Conservation (phyloP, 2,888 invertebrate genomes). For the Tiliacea aurago region DNA sequence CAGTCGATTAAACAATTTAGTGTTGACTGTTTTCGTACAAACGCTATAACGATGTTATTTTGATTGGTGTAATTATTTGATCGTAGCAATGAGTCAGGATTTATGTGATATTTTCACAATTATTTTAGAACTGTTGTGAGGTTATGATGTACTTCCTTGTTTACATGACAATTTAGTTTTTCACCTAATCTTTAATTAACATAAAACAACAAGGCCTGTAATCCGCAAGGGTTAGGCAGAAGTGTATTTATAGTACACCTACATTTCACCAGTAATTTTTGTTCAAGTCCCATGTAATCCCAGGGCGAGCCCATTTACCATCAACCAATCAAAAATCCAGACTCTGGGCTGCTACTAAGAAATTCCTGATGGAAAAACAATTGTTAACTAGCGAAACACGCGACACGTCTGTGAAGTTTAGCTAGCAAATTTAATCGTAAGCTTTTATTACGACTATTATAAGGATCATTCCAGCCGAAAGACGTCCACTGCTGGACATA, state of each 20-base stretch:
- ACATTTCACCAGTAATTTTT: neutral
- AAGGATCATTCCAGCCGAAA: too few relatives aligned
- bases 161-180: conserved; percentile 17
- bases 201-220: neutral
- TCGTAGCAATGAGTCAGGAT: conserved; percentile 52
- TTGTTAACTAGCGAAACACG: neutral
- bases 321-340: neutral
- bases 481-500: too few relatives aligned
- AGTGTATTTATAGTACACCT: too few relatives aligned
- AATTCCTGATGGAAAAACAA: too few relatives aligned
- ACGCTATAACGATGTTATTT: conserved; percentile 34
- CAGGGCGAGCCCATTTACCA: neutral
- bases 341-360: neutral
- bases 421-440: too few relatives aligned
- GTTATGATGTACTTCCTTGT: conserved; percentile 41
- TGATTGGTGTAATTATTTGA: conserved; percentile 59
- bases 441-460: neutral
- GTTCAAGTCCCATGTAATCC: neutral
- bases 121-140: conserved; percentile 12
- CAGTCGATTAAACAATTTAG: conserved; percentile 72
- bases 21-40: conserved; percentile 70
- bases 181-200: neutral
- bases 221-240: neutral
- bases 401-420: neutral
- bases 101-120: conserved; percentile 58